A percentile compares a stretch with the other conserved stretches of the same genome.
Evolutionary conservation across 30 jellyfish, hydroid and myxozoan genomes (phyloP).

Genomic region (Catostylus mosaicus): DNA sequence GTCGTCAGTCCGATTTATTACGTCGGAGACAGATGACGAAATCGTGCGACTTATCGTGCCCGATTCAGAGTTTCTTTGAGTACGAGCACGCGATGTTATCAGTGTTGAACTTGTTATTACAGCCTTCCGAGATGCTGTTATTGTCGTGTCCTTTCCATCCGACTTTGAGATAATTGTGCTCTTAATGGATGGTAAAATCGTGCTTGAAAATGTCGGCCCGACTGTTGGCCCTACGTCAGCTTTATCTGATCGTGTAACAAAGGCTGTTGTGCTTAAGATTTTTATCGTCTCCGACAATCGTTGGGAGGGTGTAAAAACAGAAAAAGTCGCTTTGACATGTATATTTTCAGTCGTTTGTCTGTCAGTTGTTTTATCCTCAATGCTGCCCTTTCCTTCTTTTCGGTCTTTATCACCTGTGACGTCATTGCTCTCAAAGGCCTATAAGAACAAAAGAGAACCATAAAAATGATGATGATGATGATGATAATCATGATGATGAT

Average conservation of each 20-base stretch:
- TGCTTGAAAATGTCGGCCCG: not conserved
- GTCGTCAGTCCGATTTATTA: too few species aligned
- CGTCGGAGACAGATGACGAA: too few species aligned
- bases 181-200: not conserved
- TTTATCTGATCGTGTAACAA: not conserved
- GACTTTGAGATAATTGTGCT: not conserved
- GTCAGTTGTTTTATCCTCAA: not conserved
- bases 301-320: not conserved
- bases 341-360: not conserved
- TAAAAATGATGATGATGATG: not conserved
- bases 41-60: too few species aligned
- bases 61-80: too few species aligned
- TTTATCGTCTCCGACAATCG: not conserved
- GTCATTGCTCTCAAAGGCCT: conserved; percentile 16
- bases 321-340: not conserved
- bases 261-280: not conserved
- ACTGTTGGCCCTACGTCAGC: not conserved
- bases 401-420: conserved; percentile 18
- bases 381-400: not conserved
- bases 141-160: not conserved
- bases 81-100: too few species aligned
- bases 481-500: not conserved
- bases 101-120: too few species aligned
- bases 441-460: not conserved
- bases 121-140: too few species aligned